Evolutionary conservation across 2,797 vertebrate genomes (phyloP).

Genomic region (Neomorphus geoffroyi): DNA sequence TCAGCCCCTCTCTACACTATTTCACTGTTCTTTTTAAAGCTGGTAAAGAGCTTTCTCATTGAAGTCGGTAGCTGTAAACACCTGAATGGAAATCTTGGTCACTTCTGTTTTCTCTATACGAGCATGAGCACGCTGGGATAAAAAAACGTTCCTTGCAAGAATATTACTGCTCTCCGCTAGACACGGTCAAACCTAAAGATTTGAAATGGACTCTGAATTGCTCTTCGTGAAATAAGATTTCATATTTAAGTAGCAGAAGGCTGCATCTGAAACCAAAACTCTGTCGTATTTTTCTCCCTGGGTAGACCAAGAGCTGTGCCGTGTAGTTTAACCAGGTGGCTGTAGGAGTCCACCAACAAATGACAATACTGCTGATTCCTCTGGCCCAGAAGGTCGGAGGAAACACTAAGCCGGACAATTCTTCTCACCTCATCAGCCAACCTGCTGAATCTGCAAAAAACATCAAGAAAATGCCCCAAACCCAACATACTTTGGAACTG

Average conservation of each 20-base stretch:
- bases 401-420: background rate
- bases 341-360: background rate
- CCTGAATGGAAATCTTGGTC: background rate
- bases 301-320: background rate
- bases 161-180: background rate
- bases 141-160: background rate
- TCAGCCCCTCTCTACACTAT: slow-evolving; percentile 14
- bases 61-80: slow-evolving; percentile 17
- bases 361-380: background rate
- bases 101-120: background rate
- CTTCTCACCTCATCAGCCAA: slow-evolving; percentile 23
- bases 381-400: background rate
- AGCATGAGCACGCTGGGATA: background rate
- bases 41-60: background rate
- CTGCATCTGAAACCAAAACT: background rate
- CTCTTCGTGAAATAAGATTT: background rate
- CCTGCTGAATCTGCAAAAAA: slow-evolving; percentile 36
- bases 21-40: slow-evolving; percentile 24
- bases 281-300: background rate
- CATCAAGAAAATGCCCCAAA: slow-evolving; percentile 14
- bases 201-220: background rate
- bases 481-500: background rate
- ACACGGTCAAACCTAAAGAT: background rate
- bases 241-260: background rate
- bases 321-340: background rate